Percentiles rank a stretch among this genome's conserved stretches.
Conservation (phyloP, 1,140 invertebrate species). For the Gonatopus flavifemur region DNA sequence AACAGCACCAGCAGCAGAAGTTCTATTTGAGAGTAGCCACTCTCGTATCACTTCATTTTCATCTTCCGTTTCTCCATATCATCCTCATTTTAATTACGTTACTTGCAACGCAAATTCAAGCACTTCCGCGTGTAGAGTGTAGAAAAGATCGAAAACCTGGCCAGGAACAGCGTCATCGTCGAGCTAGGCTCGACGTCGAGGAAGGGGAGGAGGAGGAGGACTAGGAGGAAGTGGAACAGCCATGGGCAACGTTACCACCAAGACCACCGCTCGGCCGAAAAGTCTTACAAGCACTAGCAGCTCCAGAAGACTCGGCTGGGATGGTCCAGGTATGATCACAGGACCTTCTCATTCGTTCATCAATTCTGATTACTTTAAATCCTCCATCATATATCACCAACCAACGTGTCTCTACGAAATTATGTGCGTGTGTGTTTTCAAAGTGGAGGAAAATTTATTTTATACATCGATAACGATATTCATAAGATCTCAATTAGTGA, state of each 20-base stretch:
- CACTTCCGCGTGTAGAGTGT: neutral
- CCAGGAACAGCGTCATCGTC: constrained; percentile 17
- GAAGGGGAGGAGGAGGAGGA: constrained; percentile 11
- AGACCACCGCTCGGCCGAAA: constrained; percentile 37
- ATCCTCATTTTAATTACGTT: neutral
- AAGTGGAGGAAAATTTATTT: too few species aligned
- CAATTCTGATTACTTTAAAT: too few species aligned
- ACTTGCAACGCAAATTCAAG: constrained; percentile 1
- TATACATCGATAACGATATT: too few species aligned
- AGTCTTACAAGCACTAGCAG: constrained; percentile 22
- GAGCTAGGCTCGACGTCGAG: constrained; percentile 19
- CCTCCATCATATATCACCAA: too few species aligned
- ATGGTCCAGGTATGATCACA: constrained; percentile 54
- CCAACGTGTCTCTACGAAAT: too few species aligned
- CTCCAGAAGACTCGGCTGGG: constrained; percentile 46
- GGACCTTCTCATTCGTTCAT: too few species aligned
- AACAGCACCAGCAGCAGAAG: neutral
- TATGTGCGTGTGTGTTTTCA: too few species aligned
- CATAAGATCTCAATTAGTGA: too few species aligned
- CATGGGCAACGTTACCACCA: constrained; percentile 53
- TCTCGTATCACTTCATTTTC: neutral
- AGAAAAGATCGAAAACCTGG: constrained; percentile 14
- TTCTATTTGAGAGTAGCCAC: neutral
- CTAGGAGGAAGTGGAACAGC: constrained; percentile 12
- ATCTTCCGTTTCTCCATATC: neutral